Base-by-base conservation (phyloP, 2,888 invertebrate genomes). In the Myopa testacea region DNA sequence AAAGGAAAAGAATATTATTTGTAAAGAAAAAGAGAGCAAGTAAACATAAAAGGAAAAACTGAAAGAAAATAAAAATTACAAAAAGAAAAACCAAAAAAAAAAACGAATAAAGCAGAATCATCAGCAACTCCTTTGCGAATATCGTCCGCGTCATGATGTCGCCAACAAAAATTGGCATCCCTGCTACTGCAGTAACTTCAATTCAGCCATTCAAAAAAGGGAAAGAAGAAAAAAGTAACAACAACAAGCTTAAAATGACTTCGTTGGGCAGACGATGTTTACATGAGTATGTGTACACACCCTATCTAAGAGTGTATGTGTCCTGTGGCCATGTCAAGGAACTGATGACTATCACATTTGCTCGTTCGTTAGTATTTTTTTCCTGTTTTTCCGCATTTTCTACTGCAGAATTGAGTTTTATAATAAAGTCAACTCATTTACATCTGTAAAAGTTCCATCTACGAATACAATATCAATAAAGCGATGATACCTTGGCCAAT, bases 111-210 rank as follows among this genome's bases (percentile, higher is more conserved):
- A 19, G 12, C 19, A 60, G 19, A 19, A 2, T 60, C 19, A 60
- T 60, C 19, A 60, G 60, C 60, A 60, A 60, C 19, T 19, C 19
- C 12, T 10, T 63, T 10, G 55, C 55, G 55, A 55, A 55, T n/a
- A 19, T 37, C 55, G 70, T 69, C 69, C 45, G 16, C 69, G 70
- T 70, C 70, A 16, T 55, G 12, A n/a, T 26, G 70, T 70, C 70
- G 70, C 70, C 70, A 70, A 37, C 26, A 69, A 58, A 70, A n/a
- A 37, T 70, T 70, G 55, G 37, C 70, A 70, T 34, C 55, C 16
- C 50, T 37, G 55, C n/a, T 26, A 70, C 55, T 70, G 70, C 70
- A 55, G 55, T 52, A 34, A 55, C 5, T 14, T 52, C 65, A 38
- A 45, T 38, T 38, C 65, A 65, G 16, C 38, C 62, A 62, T 8